Evolutionary conservation across 2,113 vertebrate genomes (phyloP).

Genomic region (Orientallactaga bullata): DNA sequence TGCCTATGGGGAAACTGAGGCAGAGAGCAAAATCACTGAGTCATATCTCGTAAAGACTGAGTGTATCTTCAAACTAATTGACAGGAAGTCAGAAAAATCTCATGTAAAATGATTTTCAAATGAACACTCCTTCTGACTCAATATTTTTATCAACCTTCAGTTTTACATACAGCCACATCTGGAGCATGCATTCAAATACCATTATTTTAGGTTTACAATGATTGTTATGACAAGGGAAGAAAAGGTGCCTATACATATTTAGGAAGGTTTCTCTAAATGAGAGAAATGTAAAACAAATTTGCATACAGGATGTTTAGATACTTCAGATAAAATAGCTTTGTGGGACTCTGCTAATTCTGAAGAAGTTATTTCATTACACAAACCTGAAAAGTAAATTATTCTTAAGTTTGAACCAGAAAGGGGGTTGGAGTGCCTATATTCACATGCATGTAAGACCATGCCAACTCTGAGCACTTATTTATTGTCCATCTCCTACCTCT

Average conservation of each 20-base stretch:
- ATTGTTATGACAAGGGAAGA: neutral
- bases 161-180: neutral
- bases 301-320: neutral
- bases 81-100: neutral
- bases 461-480: neutral
- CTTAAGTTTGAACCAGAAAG: neutral
- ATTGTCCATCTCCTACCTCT: neutral
- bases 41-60: neutral
- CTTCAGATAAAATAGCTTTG: neutral
- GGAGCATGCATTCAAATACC: neutral
- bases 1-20: neutral
- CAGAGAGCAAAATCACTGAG: neutral
- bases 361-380: constrained; percentile 3
- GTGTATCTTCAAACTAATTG: neutral
- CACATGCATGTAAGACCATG: neutral
- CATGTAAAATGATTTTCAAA: neutral
- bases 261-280: constrained; percentile 20
- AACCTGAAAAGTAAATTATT: constrained; percentile 16
- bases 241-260: neutral
- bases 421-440: neutral
- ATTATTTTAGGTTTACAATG: constrained; percentile 6
- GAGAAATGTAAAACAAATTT: constrained; percentile 34
- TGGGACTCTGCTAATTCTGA: neutral
- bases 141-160: neutral
- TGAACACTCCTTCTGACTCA: neutral